phyloP scores from a whole-genome alignment of 2,113 vertebrate species.

The Aphyosemion australe region DNA sequence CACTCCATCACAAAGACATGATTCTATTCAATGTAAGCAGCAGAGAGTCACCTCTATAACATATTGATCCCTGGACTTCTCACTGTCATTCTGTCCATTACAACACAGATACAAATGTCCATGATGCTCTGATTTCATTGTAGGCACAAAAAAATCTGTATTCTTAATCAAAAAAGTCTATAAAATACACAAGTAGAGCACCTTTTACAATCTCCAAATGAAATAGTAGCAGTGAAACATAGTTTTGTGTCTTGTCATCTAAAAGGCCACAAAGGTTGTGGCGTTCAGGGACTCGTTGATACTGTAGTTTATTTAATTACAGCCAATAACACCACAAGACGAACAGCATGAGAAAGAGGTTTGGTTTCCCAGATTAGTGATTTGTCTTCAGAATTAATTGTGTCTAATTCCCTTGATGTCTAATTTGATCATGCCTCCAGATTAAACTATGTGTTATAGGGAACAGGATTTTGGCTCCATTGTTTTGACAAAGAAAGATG shows the following conservation, averaged over 20 bases:
- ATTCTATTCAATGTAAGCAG: constrained; percentile 47
- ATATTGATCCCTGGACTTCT: constrained; percentile 42
- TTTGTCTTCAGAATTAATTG: constrained; percentile 21
- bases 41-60: constrained; percentile 18
- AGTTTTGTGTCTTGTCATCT: not conserved
- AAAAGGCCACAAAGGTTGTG: not conserved
- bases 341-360: not conserved
- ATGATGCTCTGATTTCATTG: constrained; percentile 23
- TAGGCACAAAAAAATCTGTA: constrained; percentile 26
- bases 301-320: constrained; percentile 12
- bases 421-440: constrained; percentile 45
- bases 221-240: constrained; percentile 24
- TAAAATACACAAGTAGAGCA: constrained; percentile 34
- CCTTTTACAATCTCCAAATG: constrained; percentile 5
- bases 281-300: not conserved
- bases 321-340: not conserved
- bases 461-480: constrained; percentile 32
- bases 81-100: constrained; percentile 44
- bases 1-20: constrained; percentile 45
- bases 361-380: constrained; percentile 30
- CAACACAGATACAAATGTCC: constrained; percentile 39
- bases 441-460: constrained; percentile 23
- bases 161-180: not conserved
- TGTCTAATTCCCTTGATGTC: constrained; percentile 33
- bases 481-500: constrained; percentile 45